Evolutionary conservation across 2,888 invertebrate genomes (phyloP).

Genomic region (Xylocampa areola): DNA sequence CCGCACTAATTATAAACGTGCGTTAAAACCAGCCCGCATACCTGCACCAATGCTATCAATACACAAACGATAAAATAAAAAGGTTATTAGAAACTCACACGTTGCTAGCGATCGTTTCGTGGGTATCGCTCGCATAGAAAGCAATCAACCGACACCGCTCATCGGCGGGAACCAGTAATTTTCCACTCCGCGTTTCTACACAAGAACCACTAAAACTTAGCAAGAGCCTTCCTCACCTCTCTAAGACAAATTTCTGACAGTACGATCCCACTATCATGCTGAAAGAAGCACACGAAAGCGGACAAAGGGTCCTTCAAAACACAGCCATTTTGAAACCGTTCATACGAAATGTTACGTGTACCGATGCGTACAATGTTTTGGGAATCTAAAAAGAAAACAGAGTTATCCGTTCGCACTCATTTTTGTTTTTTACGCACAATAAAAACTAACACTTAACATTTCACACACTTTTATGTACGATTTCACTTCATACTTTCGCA

Average conservation of each 20-base stretch:
- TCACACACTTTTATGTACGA: slow-evolving; percentile 87
- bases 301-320: slow-evolving; percentile 92
- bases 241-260: slow-evolving; percentile 90
- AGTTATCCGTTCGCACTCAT: slow-evolving; percentile 88
- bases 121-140: slow-evolving; percentile 84
- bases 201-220: slow-evolving; percentile 66
- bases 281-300: slow-evolving; percentile 91
- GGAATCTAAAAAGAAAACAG: slow-evolving; percentile 68
- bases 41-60: slow-evolving; percentile 64
- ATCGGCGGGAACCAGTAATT: slow-evolving; percentile 83
- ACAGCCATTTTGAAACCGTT: slow-evolving; percentile 93
- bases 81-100: slow-evolving; percentile 86
- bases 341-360: slow-evolving; percentile 87
- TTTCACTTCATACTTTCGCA: slow-evolving; percentile 90
- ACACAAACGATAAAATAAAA: slow-evolving; percentile 71
- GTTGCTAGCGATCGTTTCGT: slow-evolving; percentile 83
- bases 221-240: slow-evolving; percentile 89
- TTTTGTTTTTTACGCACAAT: slow-evolving; percentile 84
- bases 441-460: slow-evolving; percentile 88
- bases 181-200: slow-evolving; percentile 77
- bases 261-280: slow-evolving; percentile 92
- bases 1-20: slow-evolving; percentile 71
- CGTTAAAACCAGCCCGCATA: slow-evolving; percentile 61
- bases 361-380: slow-evolving; percentile 76
- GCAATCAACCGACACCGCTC: slow-evolving; percentile 81